A percentile compares a stretch with the other conserved stretches of the same genome.
phyloP scores from a whole-genome alignment of 2,888 invertebrate species.

The Bugulina stolonifera region DNA sequence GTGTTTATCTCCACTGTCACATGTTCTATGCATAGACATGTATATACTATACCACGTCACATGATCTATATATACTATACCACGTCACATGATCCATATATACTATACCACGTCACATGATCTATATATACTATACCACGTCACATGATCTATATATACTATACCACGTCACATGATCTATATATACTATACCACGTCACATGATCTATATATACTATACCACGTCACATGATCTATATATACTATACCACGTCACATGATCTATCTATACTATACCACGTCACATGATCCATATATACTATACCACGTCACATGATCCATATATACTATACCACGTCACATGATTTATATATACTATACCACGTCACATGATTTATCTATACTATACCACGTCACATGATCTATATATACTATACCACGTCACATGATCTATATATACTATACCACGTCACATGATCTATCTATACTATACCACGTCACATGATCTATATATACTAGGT shows the following conservation, averaged over 20 bases:
- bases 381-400: neutral
- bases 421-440: neutral
- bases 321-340: neutral
- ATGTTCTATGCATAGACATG: too few species aligned
- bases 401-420: neutral
- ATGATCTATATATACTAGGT: too few species aligned
- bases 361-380: conserved; percentile 50
- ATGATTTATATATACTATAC: too few species aligned
- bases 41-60: neutral
- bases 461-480: too few species aligned
- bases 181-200: neutral
- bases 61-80: neutral
- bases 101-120: neutral
- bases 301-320: neutral
- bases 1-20: too few species aligned
- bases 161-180: neutral
- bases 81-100: neutral
- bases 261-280: conserved; percentile 33
- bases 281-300: neutral
- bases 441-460: too few species aligned
- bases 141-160: conserved; percentile 45
- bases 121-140: too few species aligned
- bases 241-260: conserved; percentile 49
- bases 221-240: too few species aligned
- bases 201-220: neutral